Base-by-base conservation (phyloP, 2,888 invertebrate species). In the Ochropleura plecta region DNA sequence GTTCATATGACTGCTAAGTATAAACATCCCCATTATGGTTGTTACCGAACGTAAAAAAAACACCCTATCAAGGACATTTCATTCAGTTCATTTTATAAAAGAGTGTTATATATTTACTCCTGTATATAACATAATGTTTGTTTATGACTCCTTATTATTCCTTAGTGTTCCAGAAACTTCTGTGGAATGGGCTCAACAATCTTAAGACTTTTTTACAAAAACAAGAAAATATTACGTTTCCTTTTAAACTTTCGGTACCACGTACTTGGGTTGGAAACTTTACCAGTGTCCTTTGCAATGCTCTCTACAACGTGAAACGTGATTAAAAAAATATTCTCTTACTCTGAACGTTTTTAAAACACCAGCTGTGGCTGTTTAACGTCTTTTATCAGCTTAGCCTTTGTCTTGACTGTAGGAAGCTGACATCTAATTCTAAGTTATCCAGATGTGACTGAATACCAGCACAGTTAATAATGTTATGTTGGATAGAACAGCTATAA, bases 151-250 rank as follows among this genome's bases (percentile, higher is more conserved):
- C 65, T 78, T 85, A 82, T 85, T 76, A 75, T 78, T 82, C 86
- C 70, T 78, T 74, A 83, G 79, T 78, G 70, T 73, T 73, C 60
- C 70, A 73, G 64, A 86, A 84, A 84, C 76, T 83, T 84, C 68
- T 73, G 70, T 68, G 70, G 70, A 83, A 84, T 84, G 62, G 70
- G 72, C 84, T 79, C 73, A 83, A 86, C 76, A 79, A 75, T 84
- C 70, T 75, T 84, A 83, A 86, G 83, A 76, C 75, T 86, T 83
- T 80, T 71, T 71, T 76, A 77, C 69, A 74, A 86, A 76, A 86
- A 83, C 63, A 83, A 83, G 80, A 77, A 86, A 76, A 86, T 86
- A 83, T 77, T 75, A 83, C 77, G 53, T 80, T 83, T 83, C 77
- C 75, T 76, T 79, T 73, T 53, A 72, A 84, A 84, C 71, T 86